Percentiles rank a stretch among this genome's conserved stretches.
phyloP scores from a whole-genome alignment of 2,888 invertebrate genomes.

The Lasioglossum calceatum region DNA sequence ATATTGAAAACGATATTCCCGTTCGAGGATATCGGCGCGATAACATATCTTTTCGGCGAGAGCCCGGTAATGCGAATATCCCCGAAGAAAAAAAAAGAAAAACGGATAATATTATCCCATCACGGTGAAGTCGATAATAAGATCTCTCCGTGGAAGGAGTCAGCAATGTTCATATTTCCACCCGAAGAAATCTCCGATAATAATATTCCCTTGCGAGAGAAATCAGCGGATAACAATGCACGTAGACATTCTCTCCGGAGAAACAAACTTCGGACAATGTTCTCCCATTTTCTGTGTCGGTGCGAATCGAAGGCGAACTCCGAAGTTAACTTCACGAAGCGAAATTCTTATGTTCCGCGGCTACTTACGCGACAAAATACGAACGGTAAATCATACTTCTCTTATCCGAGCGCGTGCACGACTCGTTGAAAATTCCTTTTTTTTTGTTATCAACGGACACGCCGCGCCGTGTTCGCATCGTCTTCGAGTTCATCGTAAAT shows the following conservation, averaged over 20 bases:
- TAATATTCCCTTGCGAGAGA: not conserved
- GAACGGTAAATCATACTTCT: not conserved
- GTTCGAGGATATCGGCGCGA: not conserved
- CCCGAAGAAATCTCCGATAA: constrained; percentile 4
- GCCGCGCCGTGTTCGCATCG: not conserved
- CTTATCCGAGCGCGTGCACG: not conserved
- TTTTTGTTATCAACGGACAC: not conserved
- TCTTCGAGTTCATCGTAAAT: not conserved
- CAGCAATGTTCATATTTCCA: constrained; percentile 5
- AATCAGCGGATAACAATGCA: constrained; percentile 12
- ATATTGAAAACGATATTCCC: constrained; percentile 4
- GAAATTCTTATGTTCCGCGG: not conserved
- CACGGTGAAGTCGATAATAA: not conserved
- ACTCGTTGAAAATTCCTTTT: not conserved
- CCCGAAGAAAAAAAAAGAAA: not conserved
- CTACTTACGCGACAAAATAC: constrained; percentile 1
- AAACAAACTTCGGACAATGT: not conserved
- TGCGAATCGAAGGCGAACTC: not conserved
- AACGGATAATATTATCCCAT: constrained; percentile 7
- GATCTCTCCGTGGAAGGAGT: not conserved
- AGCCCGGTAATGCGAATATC: not conserved
- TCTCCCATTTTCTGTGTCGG: not conserved
- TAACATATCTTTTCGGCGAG: not conserved
- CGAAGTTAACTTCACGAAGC: not conserved
- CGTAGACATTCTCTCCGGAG: not conserved